Conservation (phyloP, 2,797 vertebrate species). For the Peromyscus aztecus region DNA sequence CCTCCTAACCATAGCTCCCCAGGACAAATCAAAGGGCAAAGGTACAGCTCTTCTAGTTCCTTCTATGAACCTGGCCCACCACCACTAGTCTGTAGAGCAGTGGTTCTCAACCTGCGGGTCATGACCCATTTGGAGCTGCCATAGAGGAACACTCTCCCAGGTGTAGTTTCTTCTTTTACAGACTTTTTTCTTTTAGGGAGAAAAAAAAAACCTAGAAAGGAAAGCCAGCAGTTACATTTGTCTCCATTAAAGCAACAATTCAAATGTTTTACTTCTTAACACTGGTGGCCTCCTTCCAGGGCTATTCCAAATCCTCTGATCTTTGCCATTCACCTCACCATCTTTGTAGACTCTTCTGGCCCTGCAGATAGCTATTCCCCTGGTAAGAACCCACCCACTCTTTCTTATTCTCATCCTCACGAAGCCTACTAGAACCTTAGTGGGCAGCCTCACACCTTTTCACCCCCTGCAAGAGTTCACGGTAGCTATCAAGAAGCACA, state of each 20-base stretch:
- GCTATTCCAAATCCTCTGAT: not conserved
- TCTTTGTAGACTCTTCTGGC: not conserved
- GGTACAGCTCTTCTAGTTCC: not conserved
- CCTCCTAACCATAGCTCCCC: not conserved
- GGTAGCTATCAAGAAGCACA: not conserved
- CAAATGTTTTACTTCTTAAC: conserved; percentile 34
- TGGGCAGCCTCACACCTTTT: not conserved
- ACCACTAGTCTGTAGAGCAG: not conserved
- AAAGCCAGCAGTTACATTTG: not conserved
- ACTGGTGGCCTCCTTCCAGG: not conserved
- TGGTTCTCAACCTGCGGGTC: not conserved
- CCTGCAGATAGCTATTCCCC: not conserved
- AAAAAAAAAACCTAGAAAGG: not conserved
- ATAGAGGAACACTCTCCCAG: not conserved
- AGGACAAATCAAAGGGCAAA: conserved; percentile 2
- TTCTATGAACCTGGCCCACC: not conserved
- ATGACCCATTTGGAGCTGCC: not conserved
- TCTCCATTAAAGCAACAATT: not conserved
- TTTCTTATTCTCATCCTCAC: not conserved
- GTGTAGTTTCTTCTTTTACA: not conserved
- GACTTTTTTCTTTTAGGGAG: not conserved
- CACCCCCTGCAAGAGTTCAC: not conserved
- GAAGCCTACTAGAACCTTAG: not conserved
- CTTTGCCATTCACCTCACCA: conserved; percentile 17
- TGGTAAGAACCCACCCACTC: not conserved